phyloP scores from a whole-genome alignment of 2,888 invertebrate species.

The Nomada ruficornis region DNA sequence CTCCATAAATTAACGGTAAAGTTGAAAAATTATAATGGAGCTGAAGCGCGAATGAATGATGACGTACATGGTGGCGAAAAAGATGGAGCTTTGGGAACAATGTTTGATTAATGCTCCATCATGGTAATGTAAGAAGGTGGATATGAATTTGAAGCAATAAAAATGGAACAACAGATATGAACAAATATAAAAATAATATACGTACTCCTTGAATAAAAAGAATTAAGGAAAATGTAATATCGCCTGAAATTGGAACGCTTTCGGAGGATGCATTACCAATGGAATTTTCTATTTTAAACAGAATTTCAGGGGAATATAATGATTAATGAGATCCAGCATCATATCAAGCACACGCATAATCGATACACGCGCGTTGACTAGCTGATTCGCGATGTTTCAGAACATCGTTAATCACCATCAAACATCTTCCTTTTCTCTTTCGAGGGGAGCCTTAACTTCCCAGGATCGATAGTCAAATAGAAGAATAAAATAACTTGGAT shows the following conservation, averaged over 20 bases:
- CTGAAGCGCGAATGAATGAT: slow-evolving; percentile 47
- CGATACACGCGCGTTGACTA: slow-evolving; percentile 29
- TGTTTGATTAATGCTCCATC: slow-evolving; percentile 54
- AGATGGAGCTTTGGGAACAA: slow-evolving; percentile 39
- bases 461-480: slow-evolving; percentile 4
- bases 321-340: slow-evolving; percentile 56
- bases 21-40: slow-evolving; percentile 51
- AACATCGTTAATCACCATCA: slow-evolving; percentile 58
- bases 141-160: slow-evolving; percentile 53
- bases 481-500: neutral
- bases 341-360: slow-evolving; percentile 26
- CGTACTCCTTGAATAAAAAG: neutral
- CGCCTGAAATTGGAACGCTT: no score
- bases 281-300: slow-evolving; percentile 28
- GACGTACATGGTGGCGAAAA: slow-evolving; percentile 30
- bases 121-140: slow-evolving; percentile 33
- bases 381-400: slow-evolving; percentile 34
- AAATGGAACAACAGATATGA: slow-evolving; percentile 63
- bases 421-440: slow-evolving; percentile 23
- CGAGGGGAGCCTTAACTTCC: slow-evolving; percentile 4
- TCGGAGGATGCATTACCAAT: neutral
- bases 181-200: slow-evolving; percentile 16
- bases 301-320: slow-evolving; percentile 24
- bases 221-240: neutral
- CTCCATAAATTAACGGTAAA: slow-evolving; percentile 48